Evolutionary conservation across 2,888 invertebrate genomes (phyloP).

Genomic region (Dexiosoma caninum): DNA sequence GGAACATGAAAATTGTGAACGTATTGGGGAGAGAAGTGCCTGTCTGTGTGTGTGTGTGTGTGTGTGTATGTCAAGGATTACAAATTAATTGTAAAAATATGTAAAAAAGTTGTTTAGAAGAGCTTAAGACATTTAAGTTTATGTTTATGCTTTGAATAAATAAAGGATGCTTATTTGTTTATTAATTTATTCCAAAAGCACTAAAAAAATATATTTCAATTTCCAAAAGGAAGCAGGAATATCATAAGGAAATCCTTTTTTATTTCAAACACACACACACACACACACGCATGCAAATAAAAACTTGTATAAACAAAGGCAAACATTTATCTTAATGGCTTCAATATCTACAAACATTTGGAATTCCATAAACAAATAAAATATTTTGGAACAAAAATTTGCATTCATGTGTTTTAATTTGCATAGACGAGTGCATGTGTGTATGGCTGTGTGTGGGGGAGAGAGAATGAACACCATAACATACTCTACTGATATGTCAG

Average conservation of each 20-base stretch:
- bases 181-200: conserved; percentile 23
- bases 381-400: conserved; percentile 31
- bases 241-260: conserved; percentile 33
- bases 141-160: neutral
- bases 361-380: neutral
- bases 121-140: conserved; percentile 2
- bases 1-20: neutral
- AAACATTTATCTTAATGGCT: conserved; percentile 42
- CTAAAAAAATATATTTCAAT: conserved; percentile 21
- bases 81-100: conserved; percentile 50
- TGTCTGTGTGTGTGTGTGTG: neutral
- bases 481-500: neutral
- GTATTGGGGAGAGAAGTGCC: too few relatives aligned
- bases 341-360: conserved; percentile 27
- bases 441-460: conserved; percentile 12
- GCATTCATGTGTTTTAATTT: conserved; percentile 39
- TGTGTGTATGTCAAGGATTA: conserved; percentile 37
- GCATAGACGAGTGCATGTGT: conserved; percentile 33
- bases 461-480: neutral
- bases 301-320: neutral
- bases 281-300: neutral
- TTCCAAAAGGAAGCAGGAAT: conserved; percentile 42
- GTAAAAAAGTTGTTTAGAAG: neutral
- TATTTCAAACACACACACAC: neutral
- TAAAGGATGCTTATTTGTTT: conserved; percentile 28